Evolutionary conservation across 2,888 invertebrate species (phyloP).

Genomic region (Morpho deidamia): DNA sequence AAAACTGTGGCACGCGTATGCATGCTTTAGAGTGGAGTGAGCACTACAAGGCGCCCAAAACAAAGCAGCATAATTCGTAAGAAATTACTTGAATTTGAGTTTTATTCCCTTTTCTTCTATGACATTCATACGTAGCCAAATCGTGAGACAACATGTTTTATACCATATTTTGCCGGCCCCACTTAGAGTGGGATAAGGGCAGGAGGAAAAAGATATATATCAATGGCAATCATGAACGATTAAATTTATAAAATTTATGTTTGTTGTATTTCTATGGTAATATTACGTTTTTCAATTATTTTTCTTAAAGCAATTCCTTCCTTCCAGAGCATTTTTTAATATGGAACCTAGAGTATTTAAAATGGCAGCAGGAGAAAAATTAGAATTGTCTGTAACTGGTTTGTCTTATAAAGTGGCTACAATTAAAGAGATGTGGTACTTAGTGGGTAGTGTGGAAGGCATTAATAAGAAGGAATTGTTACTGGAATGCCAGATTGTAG

Average conservation of each 20-base stretch:
- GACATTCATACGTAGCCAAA: no score
- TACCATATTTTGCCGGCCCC: no score
- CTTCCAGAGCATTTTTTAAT: slow-evolving; percentile 60
- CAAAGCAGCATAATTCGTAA: slow-evolving; percentile 47
- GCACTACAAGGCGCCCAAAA: slow-evolving; percentile 61
- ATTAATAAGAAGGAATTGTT: slow-evolving; percentile 73
- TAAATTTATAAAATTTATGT: no score
- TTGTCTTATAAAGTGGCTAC: slow-evolving; percentile 52
- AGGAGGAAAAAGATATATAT: no score
- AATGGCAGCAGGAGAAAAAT: slow-evolving; percentile 61
- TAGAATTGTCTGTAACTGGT: slow-evolving; percentile 56
- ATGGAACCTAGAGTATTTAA: slow-evolving; percentile 66
- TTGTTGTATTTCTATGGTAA: slow-evolving; percentile 5
- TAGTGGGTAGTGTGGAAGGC: slow-evolving; percentile 75
- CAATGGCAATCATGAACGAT: no score
- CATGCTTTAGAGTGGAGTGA: slow-evolving; percentile 76
- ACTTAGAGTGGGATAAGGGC: no score
- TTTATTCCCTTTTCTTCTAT: no score
- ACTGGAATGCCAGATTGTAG: slow-evolving; percentile 66
- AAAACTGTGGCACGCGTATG: slow-evolving; percentile 74
- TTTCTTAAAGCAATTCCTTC: background rate
- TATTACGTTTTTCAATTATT: background rate
- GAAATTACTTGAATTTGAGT: slow-evolving; percentile 13
- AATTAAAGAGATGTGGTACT: slow-evolving; percentile 77
- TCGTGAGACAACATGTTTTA: no score